Evolutionary conservation across 2,888 invertebrate species (phyloP), one percentile per base, ranked within the genome.

Genomic region (Drosophila histrio): DNA sequence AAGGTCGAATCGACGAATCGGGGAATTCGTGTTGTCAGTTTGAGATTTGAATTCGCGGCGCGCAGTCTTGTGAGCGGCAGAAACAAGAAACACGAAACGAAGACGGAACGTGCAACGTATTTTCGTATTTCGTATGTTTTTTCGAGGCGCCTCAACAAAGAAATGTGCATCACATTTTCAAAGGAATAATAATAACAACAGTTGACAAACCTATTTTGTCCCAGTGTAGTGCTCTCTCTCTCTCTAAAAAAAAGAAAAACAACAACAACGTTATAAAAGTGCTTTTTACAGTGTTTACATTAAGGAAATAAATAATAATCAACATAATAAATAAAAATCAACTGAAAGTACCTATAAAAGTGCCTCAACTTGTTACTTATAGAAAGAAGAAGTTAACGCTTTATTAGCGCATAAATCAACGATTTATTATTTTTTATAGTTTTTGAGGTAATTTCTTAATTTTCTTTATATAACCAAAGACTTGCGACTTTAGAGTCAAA

Each of bases 11-110:
- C 52, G 30, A n/a, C 52, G 50, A 62, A 57, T 34, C 21, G 28
- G 13, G 26, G 59, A 52, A 49, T 64, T 65, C 57, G 77, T 47
- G 21, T 52, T 44, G 62, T 70, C 81, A 82, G 72, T 83, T 82
- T 52, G 59, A 82, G 69, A 68, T 74, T 87, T 81, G 66, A 85
- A 82, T 77, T 87, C 86, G 83, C 86, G 86, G 64, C 88, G 83
- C 83, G 83, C 86, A 88, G 82, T 82, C 87, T 78, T 85, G 79
- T 67, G 62, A 78, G 87, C 82, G 87, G 87, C 61, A 71, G 50
- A 74, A 73, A 38, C 26, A 58, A 47, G 28, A 56, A 62, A 32
- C 22, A 59, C 72, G 53, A 47, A 44, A 61, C 57, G 72, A 68
- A 63, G 53, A 57, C 54, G 24, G 34, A 57, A 44, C 49, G 49